Base-by-base conservation (phyloP, 2,113 vertebrate species). In the Pseudorectes ferrugineus region DNA sequence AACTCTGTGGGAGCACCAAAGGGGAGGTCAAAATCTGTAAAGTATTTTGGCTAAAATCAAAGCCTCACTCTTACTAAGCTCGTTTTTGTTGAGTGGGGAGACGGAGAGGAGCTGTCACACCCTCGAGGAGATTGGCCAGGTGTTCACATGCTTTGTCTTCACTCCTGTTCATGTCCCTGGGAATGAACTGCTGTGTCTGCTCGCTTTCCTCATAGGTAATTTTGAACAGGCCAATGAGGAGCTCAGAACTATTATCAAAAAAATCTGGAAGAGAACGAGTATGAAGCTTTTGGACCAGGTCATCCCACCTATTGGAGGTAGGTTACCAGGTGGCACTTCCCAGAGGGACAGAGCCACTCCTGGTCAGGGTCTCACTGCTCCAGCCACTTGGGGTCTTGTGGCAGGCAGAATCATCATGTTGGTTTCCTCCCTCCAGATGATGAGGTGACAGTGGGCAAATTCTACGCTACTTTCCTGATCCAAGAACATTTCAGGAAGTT, bases 201-300 rank as follows among this genome's bases (percentile, higher is more conserved):
- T 93, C 0, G 0, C 31, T 93, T 75, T 52, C 73, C 84, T 91
- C 29, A 14, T 88, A 99, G 99, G 99, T 25, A 99, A 99, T 95
- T 99, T 99, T 78, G 99, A 99, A 88, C 98, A 99, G 93, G 98
- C 99, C 80, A 99, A 99, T 0, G 99, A 99, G 97, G 99, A 99
- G 96, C 98, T 99, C 85, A 97, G 99, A 97, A 96, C 99, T 73
- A 99, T 99, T 49, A 99, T 99, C 45, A 99, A 99, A 97, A 97
- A 98, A 84, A 99, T 99, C 96, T 99, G 99, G 99, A 99, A 99
- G 95, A 98, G 99, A 92, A 99, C 99, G 1, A 99, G 99, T 89
- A 99, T 99, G 99, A 99, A 99, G 93, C 98, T 99, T 10, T 93
- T 99, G 76, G 99, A 99, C 97, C 99, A 99, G 96, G 99, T 99